phyloP scores from a whole-genome alignment of 2,888 invertebrate species.

The Archaeoteleia sp. region DNA sequence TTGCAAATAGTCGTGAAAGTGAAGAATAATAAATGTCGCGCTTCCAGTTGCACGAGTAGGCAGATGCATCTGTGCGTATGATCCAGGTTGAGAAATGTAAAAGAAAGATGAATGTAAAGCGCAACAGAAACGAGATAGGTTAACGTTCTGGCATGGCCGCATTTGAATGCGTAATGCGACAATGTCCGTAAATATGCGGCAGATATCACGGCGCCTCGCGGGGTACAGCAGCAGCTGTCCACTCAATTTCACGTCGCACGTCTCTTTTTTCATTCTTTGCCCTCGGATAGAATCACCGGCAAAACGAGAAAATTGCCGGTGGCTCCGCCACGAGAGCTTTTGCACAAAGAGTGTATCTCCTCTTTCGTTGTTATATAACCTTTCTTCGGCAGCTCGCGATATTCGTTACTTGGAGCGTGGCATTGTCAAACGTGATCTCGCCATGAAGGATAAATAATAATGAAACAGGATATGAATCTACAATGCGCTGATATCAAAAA shows the following conservation, averaged over 20 bases:
- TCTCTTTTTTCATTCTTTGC: constrained; percentile 24
- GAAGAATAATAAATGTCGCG: constrained; percentile 5
- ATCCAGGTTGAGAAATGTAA: constrained; percentile 17
- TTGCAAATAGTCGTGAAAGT: constrained; percentile 4
- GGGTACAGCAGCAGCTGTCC: constrained; percentile 21
- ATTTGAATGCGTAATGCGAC: constrained; percentile 44
- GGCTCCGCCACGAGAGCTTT: constrained; percentile 28
- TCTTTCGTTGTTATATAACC: constrained; percentile 26
- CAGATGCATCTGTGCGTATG: constrained; percentile 21
- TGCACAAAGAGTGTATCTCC: constrained; percentile 27
- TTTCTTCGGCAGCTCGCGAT: constrained; percentile 28
- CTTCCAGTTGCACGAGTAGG: constrained; percentile 1
- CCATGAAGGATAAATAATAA: constrained; percentile 23
- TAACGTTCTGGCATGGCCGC: constrained; percentile 23
- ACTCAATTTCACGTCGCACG: constrained; percentile 35
- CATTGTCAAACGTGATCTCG: constrained; percentile 19
- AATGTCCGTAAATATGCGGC: constrained; percentile 37
- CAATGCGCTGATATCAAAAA: constrained; percentile 25
- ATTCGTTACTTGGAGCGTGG: constrained; percentile 27
- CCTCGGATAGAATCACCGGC: constrained; percentile 28
- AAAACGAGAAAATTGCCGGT: constrained; percentile 30
- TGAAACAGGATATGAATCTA: constrained; percentile 24
- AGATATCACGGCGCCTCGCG: constrained; percentile 27
- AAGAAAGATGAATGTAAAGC: constrained; percentile 34
- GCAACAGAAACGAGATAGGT: constrained; percentile 31